A percentile compares a stretch with the other conserved stretches of the same genome.
Evolutionary conservation across 2,113 vertebrate genomes (phyloP).

Genomic region (Bostrychus sinensis): DNA sequence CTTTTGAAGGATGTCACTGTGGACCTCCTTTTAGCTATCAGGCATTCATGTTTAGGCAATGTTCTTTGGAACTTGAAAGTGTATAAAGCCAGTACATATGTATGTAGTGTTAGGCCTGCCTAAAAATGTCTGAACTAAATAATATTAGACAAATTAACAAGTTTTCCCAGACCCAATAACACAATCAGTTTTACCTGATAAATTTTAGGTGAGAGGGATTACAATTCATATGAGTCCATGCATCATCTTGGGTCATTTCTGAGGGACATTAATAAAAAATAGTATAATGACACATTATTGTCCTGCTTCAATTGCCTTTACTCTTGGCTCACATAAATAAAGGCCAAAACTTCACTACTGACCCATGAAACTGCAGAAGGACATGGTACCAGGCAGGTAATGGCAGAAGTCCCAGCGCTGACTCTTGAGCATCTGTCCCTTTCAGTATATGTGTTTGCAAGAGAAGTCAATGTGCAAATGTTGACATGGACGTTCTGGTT

Average conservation of each 20-base stretch:
- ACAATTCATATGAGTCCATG: conserved; percentile 44
- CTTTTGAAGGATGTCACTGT: conserved; percentile 39
- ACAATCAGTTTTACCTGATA: conserved; percentile 46
- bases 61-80: conserved; percentile 72
- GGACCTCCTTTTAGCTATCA: conserved; percentile 47
- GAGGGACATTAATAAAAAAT: conserved; percentile 27
- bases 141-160: conserved; percentile 48
- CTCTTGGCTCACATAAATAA: conserved; percentile 11
- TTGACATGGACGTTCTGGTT: conserved; percentile 87
- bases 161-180: conserved; percentile 28
- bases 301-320: conserved; percentile 14
- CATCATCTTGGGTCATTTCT: conserved; percentile 43
- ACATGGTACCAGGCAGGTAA: conserved; percentile 22
- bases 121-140: conserved; percentile 26
- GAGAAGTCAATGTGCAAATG: conserved; percentile 85
- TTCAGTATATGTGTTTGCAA: conserved; percentile 2
- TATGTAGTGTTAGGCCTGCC: conserved; percentile 21
- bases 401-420: conserved; percentile 9
- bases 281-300: conserved; percentile 29
- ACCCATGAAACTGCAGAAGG: conserved; percentile 9
- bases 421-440: conserved; percentile 12
- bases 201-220: conserved; percentile 23
- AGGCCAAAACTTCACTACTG: conserved; percentile 1
- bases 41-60: conserved; percentile 61
- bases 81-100: conserved; percentile 43